phyloP scores from a whole-genome alignment of 2,888 invertebrate species.

The Hirtodrosophila confusa region DNA sequence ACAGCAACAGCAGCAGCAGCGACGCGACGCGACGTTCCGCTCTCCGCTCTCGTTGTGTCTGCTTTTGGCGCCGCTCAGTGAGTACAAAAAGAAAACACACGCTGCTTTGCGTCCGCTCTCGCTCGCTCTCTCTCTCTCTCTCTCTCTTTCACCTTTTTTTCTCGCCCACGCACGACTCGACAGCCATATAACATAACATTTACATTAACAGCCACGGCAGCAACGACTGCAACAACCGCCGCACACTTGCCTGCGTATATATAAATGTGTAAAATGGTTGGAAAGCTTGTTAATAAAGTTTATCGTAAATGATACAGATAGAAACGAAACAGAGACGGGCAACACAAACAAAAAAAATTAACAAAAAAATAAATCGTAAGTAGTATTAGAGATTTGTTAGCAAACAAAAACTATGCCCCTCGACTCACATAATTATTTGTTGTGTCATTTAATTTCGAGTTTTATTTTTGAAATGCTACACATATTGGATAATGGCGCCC shows the following conservation, averaged over 20 bases:
- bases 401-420: slow-evolving; percentile 6
- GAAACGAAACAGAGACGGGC: slow-evolving; percentile 47
- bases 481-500: slow-evolving; percentile 45
- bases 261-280: slow-evolving; percentile 75
- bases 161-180: slow-evolving; percentile 54
- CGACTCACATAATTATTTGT: slow-evolving; percentile 2
- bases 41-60: slow-evolving; percentile 56
- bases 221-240: slow-evolving; percentile 70
- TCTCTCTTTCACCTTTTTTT: slow-evolving; percentile 48
- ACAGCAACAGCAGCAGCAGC: slow-evolving; percentile 49
- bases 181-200: slow-evolving; percentile 54
- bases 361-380: neutral
- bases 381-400: neutral
- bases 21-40: slow-evolving; percentile 60
- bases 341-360: slow-evolving; percentile 21
- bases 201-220: slow-evolving; percentile 51
- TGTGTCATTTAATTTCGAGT: slow-evolving; percentile 37
- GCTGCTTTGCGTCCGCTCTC: slow-evolving; percentile 43
- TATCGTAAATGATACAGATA: slow-evolving; percentile 49
- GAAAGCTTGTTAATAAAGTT: slow-evolving; percentile 72
- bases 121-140: slow-evolving; percentile 40
- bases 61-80: slow-evolving; percentile 29
- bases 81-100: slow-evolving; percentile 21
- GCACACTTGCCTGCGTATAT: slow-evolving; percentile 80
- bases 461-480: slow-evolving; percentile 58